Evolutionary conservation across 2,113 vertebrate species (phyloP).

Genomic region (Ochotona curzoniae): DNA sequence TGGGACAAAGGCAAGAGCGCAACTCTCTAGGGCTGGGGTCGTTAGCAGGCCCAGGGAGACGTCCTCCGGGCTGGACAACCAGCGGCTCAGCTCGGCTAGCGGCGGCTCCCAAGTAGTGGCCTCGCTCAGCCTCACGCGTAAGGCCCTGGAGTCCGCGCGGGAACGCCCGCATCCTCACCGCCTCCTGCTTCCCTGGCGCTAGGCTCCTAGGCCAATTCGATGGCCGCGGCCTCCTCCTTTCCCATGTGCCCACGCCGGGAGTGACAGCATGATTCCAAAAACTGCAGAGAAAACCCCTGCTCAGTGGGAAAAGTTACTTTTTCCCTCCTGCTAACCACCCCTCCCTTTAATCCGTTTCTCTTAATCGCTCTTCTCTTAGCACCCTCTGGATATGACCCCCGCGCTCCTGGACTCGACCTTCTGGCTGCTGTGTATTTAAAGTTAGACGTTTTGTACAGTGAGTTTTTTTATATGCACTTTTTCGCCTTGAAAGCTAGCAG

Average conservation of each 20-base stretch:
- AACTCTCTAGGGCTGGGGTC: no score
- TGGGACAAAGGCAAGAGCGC: no score
- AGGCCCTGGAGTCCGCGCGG: fast-evolving
- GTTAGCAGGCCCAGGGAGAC: no score
- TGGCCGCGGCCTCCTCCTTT: neutral
- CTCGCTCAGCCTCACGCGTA: fast-evolving
- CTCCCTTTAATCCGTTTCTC: neutral
- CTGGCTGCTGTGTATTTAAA: neutral
- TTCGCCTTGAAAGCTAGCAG: neutral
- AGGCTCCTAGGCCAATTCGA: neutral
- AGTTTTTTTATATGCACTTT: slow-evolving; percentile 8
- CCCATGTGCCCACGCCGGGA: no score
- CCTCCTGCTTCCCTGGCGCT: neutral
- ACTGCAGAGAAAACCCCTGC: neutral
- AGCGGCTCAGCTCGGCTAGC: neutral
- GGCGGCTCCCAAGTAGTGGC: neutral
- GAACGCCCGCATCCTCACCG: no score
- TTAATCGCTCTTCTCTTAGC: fast-evolving
- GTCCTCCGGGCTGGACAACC: no score
- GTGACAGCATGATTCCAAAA: neutral
- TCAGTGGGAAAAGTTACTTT: neutral
- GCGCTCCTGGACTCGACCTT: neutral
- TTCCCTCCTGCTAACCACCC: no score
- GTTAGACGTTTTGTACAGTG: neutral
- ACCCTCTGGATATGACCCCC: fast-evolving